Conservation (phyloP, 2,113 vertebrate genomes). For the Aspiorhynchus laticeps region DNA sequence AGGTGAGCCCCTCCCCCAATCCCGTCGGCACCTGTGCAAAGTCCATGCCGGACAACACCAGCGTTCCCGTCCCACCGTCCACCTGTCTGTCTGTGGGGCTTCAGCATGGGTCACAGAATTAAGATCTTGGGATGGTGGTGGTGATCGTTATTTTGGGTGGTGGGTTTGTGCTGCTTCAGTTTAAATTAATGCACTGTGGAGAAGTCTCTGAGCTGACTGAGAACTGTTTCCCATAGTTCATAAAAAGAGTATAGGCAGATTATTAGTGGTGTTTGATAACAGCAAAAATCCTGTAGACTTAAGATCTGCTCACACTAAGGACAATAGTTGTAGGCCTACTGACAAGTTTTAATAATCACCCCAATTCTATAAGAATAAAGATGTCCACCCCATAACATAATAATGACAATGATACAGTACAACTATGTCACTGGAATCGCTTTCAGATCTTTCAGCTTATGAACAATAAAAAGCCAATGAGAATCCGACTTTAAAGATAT, state of each 20-base stretch:
- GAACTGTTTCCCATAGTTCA: neutral
- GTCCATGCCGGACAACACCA: neutral
- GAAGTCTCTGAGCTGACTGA: neutral
- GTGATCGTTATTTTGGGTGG: conserved; percentile 17
- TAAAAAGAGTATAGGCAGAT: neutral
- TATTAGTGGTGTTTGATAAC: neutral
- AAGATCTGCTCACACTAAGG: neutral
- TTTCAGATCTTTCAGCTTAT: neutral
- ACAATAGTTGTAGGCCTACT: neutral
- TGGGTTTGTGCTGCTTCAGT: neutral
- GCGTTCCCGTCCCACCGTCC: neutral
- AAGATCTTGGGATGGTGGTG: neutral
- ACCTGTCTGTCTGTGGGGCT: neutral
- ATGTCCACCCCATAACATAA: neutral
- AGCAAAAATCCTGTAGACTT: neutral
- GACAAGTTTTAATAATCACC: neutral
- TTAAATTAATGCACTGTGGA: neutral
- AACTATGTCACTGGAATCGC: neutral
- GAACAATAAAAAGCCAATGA: neutral
- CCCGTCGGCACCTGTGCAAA: conserved; percentile 38
- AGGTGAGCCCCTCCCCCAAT: conserved; percentile 82
- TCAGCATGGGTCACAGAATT: neutral
- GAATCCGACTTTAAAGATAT: neutral
- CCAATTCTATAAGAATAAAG: neutral
- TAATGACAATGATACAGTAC: neutral